phyloP scores from a whole-genome alignment of 2,888 invertebrate species.

The Hirtodrosophila alboralis region DNA sequence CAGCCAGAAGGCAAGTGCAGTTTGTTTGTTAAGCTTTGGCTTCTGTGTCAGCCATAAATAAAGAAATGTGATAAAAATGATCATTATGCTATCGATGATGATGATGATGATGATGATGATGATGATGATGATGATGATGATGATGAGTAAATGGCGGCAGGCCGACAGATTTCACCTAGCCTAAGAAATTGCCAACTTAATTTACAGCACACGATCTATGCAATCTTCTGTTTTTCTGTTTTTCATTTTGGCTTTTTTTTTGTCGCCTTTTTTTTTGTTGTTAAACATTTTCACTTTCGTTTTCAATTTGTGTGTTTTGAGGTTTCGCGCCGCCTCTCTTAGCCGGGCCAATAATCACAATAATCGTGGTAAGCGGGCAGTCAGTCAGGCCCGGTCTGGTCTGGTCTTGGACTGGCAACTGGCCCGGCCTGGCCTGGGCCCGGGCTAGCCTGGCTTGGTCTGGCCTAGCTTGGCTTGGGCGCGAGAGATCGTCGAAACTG shows the following conservation, averaged over 20 bases:
- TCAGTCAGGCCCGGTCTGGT: slow-evolving; percentile 52
- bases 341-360: slow-evolving; percentile 74
- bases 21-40: no score
- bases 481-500: slow-evolving; percentile 55
- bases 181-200: slow-evolving; percentile 76
- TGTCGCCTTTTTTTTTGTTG: slow-evolving; percentile 46
- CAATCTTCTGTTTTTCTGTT: slow-evolving; percentile 54
- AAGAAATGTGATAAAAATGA: slow-evolving; percentile 22
- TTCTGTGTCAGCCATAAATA: slow-evolving; percentile 14
- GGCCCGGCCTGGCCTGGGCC: background rate
- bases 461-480: slow-evolving; percentile 32
- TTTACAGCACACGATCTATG: slow-evolving; percentile 68
- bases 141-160: slow-evolving; percentile 7
- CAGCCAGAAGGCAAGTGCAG: slow-evolving; percentile 3
- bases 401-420: slow-evolving; percentile 8
- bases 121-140: slow-evolving; percentile 12
- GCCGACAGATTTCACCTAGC: slow-evolving; percentile 60
- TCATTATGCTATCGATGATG: slow-evolving; percentile 6
- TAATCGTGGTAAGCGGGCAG: slow-evolving; percentile 80
- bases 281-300: slow-evolving; percentile 72
- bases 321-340: slow-evolving; percentile 56
- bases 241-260: slow-evolving; percentile 22
- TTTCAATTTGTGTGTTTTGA: slow-evolving; percentile 75
- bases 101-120: background rate
- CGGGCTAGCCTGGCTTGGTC: slow-evolving; percentile 30